phyloP scores from a whole-genome alignment of 2,888 invertebrate genomes.

The Parnassius smintheus region DNA sequence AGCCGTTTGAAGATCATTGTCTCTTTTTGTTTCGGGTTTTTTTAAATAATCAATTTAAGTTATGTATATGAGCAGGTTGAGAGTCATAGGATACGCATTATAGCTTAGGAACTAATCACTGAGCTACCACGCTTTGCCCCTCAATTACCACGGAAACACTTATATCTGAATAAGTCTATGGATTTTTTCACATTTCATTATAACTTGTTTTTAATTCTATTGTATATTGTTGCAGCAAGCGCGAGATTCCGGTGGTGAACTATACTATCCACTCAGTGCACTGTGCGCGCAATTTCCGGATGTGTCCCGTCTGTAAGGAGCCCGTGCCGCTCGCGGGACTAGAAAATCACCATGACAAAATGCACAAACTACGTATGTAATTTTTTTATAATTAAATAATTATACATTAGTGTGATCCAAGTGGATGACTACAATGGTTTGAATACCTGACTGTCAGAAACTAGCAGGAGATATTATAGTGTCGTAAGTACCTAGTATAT shows the following conservation, averaged over 20 bases:
- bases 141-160: neutral
- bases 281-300: constrained; percentile 84
- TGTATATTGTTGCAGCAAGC: constrained; percentile 76
- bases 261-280: constrained; percentile 86
- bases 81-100: too few relatives aligned
- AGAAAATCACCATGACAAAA: constrained; percentile 77
- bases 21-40: too few relatives aligned
- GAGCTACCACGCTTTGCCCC: neutral
- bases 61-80: too few relatives aligned
- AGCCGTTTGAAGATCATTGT: too few relatives aligned
- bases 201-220: neutral
- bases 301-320: constrained; percentile 85
- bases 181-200: neutral
- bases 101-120: neutral
- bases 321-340: constrained; percentile 82
- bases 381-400: neutral
- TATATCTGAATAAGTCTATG: neutral
- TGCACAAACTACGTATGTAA: constrained; percentile 62
- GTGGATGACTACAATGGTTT: too few relatives aligned
- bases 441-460: too few relatives aligned
- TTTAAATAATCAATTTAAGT: too few relatives aligned
- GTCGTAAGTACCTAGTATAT: too few relatives aligned
- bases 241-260: constrained; percentile 84
- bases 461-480: too few relatives aligned
- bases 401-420: too few relatives aligned